Percentiles rank a stretch among this genome's conserved stretches.
These are phyloP conservation scores for Poicephalus meyeri DNA, from an alignment of 2,113 vertebrate genomes.

Conservation along the genomic window DNA sequence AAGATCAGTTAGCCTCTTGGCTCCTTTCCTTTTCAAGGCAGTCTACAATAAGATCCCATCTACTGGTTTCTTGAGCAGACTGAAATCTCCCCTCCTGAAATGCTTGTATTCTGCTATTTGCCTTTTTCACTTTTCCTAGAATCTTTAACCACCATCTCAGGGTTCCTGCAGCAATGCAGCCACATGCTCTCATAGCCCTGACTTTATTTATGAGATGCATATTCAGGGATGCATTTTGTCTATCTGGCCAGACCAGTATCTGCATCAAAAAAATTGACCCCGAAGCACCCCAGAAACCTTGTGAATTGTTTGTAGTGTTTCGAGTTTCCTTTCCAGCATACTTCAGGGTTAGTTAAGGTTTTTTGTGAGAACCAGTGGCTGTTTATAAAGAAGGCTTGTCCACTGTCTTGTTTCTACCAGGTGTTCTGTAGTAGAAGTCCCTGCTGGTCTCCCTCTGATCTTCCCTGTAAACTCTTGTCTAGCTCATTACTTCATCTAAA, in stretches of 20 bases:
- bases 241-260: not conserved
- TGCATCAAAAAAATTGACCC: not conserved
- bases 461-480: not conserved
- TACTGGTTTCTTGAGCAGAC: not conserved
- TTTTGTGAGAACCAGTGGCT: not conserved
- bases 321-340: not conserved
- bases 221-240: not conserved
- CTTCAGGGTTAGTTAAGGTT: not conserved
- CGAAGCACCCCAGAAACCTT: not conserved
- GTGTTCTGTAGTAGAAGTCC: not conserved
- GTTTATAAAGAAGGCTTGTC: not conserved
- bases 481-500: rapidly evolving
- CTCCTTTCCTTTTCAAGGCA: too few species aligned
- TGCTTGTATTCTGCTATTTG: not conserved
- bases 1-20: too few species aligned
- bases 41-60: too few species aligned
- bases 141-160: not conserved
- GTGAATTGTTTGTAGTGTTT: not conserved
- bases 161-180: not conserved
- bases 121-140: not conserved
- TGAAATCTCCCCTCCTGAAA: not conserved
- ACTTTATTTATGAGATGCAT: not conserved
- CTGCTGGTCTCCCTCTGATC: not conserved
- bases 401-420: not conserved
- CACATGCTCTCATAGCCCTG: not conserved